Evolutionary conservation across 2,113 vertebrate species (phyloP), one percentile per base, ranked within the genome.

Genomic region (Setophaga kirtlandii): DNA sequence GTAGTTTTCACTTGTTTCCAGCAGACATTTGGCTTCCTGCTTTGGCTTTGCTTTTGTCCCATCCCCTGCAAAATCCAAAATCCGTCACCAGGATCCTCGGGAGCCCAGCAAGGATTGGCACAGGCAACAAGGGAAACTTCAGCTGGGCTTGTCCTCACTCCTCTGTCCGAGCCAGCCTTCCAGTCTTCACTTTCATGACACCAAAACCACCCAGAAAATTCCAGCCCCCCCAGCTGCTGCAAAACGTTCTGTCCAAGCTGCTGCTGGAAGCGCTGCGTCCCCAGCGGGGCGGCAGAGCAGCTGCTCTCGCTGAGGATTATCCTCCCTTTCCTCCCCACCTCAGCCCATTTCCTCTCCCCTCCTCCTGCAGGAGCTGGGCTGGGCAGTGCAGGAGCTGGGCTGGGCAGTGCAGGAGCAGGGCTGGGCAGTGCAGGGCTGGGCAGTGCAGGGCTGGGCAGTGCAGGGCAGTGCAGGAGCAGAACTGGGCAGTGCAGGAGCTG

Each of bases 271-370:
- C 14, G 20, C 56, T 62, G 63, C 25, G 31, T 95, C 96, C 96
- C 97, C 3, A 16, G 91, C 37, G 96, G 47, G 77, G 82, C 88
- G 95, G 76, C 78, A 5, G 95, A 95, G 89, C 96, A 97, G 96
- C 95, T 97, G 95, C 96, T 95, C 68, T 96, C 94, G 6, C 82
- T 90, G 95, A 7, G 80, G 95, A 95, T 95, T 96, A 96, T 91
- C 96, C 91, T 91, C 96, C 91, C 94, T 96, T 95, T 91, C 93
- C 96, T 96, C 95, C 88, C 55, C 41, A 83, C 96, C 87, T 87
- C 97, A 96, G 96, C 44, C 91, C 96, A 96, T 95, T 97, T 97
- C 97, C 95, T 97, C 30, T 92, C 16, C 59, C 94, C 60, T 50
- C 24, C 94, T 93, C 52, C 94, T 87, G 37, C 37, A 39, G 37